Evolutionary conservation across 2,888 invertebrate genomes (phyloP), one percentile per base, ranked within the genome.

Genomic region (Agrotis exclamationis): DNA sequence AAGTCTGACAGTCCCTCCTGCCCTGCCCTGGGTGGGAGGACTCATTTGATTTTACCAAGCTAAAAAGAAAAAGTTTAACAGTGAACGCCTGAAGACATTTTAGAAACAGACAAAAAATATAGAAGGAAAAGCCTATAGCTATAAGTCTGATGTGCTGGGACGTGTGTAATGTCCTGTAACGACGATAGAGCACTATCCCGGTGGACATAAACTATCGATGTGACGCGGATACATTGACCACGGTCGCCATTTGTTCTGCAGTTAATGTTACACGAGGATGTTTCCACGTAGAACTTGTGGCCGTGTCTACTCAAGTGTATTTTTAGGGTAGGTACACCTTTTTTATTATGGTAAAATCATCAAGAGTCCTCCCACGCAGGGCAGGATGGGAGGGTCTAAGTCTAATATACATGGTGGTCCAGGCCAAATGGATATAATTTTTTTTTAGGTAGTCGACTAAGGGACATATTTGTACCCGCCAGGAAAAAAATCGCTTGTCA

Each of bases 101-200:
- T n/a, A 13, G 13, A n/a, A 13, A 9, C 45, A 24, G 22, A 28
- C 18, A 24, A 62, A 65, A n/a, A 28, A 14, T 22, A 65, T 56
- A 5, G 5, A 13, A 62, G 22, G 50, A 56, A 57, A n/a, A 24
- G 47, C 18, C 47, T 50, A 58, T 67, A 47, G 1, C 47, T 50
- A 58, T 67, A 47, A 1, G 33, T 76, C 58, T 14, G 47, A 64
- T 51, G 48, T 47, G 45, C 39, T 9, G 60, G 47, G 60, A 67
- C 72, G 64, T 79, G 80, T 79, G 67, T 68, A 79, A 79, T 80
- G 79, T 68, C 24, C 53, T 65, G 80, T 47, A 79, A 59, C 50
- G 54, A n/a, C 76, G 80, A 80, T 79, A 72, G 81, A 70, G 54
- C 58, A 50, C 51, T 67, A 16, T 68, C 45, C 56, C 18, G 63